These are phyloP conservation scores for Pachypanchax playfairii DNA, from an alignment of 2,113 vertebrate genomes.

Conservation along the genomic window DNA sequence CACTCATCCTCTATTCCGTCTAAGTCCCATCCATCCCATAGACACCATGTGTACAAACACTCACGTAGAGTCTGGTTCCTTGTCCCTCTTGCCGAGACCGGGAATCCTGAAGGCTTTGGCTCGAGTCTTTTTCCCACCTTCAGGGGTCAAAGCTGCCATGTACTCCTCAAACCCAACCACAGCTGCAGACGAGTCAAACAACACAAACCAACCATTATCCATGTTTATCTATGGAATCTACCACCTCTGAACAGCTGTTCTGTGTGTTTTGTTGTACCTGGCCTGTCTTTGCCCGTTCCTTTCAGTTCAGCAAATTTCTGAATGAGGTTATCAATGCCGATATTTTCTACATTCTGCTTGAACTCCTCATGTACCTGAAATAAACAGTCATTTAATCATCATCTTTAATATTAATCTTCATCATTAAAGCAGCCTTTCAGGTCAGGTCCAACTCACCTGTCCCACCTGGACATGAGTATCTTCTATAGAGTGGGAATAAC, in stretches of 20 bases:
- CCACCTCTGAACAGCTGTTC: background rate
- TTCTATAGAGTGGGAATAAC: constrained; percentile 91
- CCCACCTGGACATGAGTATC: constrained; percentile 96
- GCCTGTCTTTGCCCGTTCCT: constrained; percentile 89
- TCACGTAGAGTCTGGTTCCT: constrained; percentile 86
- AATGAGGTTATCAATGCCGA: constrained; percentile 87
- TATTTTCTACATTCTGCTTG: constrained; percentile 96
- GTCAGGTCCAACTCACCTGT: constrained; percentile 80
- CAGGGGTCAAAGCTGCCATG: constrained; percentile 69
- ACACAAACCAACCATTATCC: background rate
- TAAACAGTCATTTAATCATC: no score
- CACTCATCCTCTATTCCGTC: no score
- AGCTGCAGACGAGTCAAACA: constrained; percentile 70
- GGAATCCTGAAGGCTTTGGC: constrained; percentile 91
- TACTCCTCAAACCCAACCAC: constrained; percentile 87
- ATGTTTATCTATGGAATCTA: background rate
- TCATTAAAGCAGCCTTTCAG: background rate
- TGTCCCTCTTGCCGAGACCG: constrained; percentile 87
- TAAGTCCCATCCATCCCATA: no score
- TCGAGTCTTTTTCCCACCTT: constrained; percentile 86
- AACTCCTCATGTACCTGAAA: constrained; percentile 94
- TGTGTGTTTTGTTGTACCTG: constrained; percentile 76
- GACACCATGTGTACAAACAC: background rate
- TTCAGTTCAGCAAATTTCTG: constrained; percentile 90
- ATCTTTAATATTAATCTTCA: no score